These are phyloP conservation scores for Phasia obesa DNA, from an alignment of 2,888 invertebrate species.

Conservation along the genomic window DNA sequence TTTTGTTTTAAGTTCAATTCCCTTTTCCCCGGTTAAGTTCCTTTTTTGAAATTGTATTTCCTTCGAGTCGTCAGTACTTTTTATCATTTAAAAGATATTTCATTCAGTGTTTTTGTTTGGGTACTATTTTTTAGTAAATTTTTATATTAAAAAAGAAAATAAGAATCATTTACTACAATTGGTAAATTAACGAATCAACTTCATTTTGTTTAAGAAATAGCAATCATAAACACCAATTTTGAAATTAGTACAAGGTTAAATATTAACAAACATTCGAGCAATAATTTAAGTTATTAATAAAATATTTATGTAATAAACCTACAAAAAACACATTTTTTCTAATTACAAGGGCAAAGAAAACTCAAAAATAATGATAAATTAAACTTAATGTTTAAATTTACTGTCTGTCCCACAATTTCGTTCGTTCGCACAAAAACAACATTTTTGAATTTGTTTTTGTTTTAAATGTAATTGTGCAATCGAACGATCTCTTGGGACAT, in stretches of 20 bases:
- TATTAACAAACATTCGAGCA: conserved; percentile 39
- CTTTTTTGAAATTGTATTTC: background rate
- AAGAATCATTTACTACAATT: background rate
- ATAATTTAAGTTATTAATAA: conserved; percentile 61
- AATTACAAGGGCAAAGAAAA: background rate
- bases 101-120: background rate
- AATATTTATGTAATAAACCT: conserved; percentile 7
- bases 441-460: no score
- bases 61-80: background rate
- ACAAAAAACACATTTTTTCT: background rate
- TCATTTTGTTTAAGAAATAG: background rate
- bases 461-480: no score
- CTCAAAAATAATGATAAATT: background rate
- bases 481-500: no score
- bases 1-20: background rate
- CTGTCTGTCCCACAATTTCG: no score
- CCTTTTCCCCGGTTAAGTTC: background rate
- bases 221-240: conserved; percentile 61
- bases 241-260: conserved; percentile 22
- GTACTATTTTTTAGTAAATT: conserved; percentile 10
- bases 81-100: background rate
- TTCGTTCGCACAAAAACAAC: no score
- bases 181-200: background rate
- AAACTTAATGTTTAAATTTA: background rate
- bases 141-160: conserved; percentile 18